Evolutionary conservation across 30 jellyfish, hydroid and myxozoan species (phyloP), one percentile per base, ranked within the genome.

Genomic region (Aurelia sp.): DNA sequence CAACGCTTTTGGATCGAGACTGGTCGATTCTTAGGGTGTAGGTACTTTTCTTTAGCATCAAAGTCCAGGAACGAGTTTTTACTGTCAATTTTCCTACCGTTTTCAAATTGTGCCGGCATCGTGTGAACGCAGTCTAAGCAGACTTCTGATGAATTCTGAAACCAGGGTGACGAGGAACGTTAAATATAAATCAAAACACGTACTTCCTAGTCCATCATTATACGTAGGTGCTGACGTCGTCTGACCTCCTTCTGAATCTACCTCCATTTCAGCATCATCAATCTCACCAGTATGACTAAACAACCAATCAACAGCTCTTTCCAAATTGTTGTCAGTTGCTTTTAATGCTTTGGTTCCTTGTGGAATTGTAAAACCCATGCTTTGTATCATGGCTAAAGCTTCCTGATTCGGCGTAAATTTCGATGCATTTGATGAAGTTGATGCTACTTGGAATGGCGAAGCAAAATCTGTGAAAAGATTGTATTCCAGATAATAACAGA

Each of bases 251-350:
- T 47, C 83, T 21, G 53, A 76, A 59, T 85, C 96, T 27, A 76
- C 89, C 12, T 95, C 97, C 97, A 85, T 91, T 13, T 51, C 67
- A 8, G 62, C 75, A 16, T 80, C 33, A 24, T 80, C 84, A 44
- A 87, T 40, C 63, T 90, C 98, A 68, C 86, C 97, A 27, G 76
- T 57, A 63, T 96, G 98, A 61, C 80, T 79, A 58, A 96, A 88
- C 22, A 96, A 85, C 99, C 98, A 90, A 13, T 96, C 98, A 11
- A 97, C 89, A 5, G 99, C 99, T 12, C 97, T 96, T 58, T 96
- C 99, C 65, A 96, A 38, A 52, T 96, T 90, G 76, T 90, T 87
- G 60, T 83, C 90, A 22, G 97, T 96, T n/a, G 91, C 90, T 48
- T 79, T 69, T 33, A 96, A 82, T 3, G 99, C 98, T 60, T 72